A percentile compares a stretch with the other conserved stretches of the same genome.
phyloP scores from a whole-genome alignment of 2,888 invertebrate genomes.

The Pristionchus arcanus region DNA sequence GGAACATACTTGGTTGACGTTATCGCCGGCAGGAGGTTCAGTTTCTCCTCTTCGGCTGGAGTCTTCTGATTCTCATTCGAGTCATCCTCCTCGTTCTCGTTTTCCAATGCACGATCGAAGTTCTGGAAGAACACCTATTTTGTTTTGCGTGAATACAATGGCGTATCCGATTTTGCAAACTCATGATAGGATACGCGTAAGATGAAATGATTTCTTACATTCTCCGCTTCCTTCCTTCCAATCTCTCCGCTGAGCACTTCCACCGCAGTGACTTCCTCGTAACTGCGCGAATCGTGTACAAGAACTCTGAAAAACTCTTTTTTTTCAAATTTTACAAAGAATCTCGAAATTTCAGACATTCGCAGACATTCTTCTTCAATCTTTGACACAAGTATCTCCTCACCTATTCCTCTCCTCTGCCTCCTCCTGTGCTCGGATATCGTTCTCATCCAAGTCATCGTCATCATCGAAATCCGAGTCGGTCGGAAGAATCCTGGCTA shows the following conservation, averaged over 20 bases:
- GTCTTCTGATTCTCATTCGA: neutral
- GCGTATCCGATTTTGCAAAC: too few species aligned
- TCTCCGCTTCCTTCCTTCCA: neutral
- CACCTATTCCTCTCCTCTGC: neutral
- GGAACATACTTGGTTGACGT: neutral
- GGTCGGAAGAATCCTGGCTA: neutral
- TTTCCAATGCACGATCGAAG: slow-evolving; percentile 3
- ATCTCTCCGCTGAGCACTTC: neutral
- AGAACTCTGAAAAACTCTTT: neutral
- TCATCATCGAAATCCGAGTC: slow-evolving; percentile 17
- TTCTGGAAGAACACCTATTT: too few species aligned
- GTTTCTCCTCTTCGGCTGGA: neutral
- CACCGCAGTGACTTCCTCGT: neutral
- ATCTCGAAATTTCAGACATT: too few species aligned
- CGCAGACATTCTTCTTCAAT: too few species aligned
- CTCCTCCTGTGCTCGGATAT: neutral
- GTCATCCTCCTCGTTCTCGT: neutral
- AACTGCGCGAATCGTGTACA: neutral
- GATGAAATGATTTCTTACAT: neutral
- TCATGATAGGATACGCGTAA: too few species aligned
- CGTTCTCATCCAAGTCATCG: neutral
- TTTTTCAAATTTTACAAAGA: too few species aligned
- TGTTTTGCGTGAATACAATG: too few species aligned
- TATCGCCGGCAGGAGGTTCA: neutral
- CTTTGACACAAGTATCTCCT: too few species aligned